phyloP scores from a whole-genome alignment of 2,113 vertebrate genomes.

The Setophaga petechia region DNA sequence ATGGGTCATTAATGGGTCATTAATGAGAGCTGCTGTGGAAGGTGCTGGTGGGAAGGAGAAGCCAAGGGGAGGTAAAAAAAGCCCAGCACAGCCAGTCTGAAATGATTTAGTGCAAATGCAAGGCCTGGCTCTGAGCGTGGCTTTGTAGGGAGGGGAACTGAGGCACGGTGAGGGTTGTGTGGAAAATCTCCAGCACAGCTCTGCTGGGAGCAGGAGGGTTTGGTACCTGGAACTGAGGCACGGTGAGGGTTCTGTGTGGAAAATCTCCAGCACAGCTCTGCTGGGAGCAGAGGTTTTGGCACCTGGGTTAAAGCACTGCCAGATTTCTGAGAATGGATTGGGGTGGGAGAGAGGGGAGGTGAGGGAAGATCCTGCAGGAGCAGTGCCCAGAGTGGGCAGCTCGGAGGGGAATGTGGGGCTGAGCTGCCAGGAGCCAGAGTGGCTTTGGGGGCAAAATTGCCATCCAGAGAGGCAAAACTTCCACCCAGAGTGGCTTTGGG shows the following conservation, averaged over 20 bases:
- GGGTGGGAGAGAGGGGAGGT: not conserved
- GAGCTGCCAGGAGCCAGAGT: not conserved
- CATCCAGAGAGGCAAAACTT: not conserved
- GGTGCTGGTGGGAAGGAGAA: not conserved
- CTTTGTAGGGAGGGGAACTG: not conserved
- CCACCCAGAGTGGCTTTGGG: not conserved
- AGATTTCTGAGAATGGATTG: not conserved
- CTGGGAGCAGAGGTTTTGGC: not conserved
- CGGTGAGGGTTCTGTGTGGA: too few species aligned
- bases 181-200: not conserved
- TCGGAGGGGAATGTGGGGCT: not conserved
- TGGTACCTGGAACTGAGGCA: not conserved
- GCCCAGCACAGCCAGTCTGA: accelerated
- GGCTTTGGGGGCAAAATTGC: not conserved
- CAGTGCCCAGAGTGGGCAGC: accelerated
- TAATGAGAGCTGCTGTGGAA: not conserved
- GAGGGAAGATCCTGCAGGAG: not conserved
- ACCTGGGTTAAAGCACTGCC: accelerated
- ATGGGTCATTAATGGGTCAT: not conserved
- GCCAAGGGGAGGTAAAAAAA: not conserved
- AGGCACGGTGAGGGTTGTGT: not conserved
- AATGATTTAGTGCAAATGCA: not conserved
- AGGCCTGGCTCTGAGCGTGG: not conserved
- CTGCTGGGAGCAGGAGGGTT: accelerated
- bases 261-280: too few species aligned